Conservation (phyloP, 2,797 vertebrate species). For the Naso thynnoides region DNA sequence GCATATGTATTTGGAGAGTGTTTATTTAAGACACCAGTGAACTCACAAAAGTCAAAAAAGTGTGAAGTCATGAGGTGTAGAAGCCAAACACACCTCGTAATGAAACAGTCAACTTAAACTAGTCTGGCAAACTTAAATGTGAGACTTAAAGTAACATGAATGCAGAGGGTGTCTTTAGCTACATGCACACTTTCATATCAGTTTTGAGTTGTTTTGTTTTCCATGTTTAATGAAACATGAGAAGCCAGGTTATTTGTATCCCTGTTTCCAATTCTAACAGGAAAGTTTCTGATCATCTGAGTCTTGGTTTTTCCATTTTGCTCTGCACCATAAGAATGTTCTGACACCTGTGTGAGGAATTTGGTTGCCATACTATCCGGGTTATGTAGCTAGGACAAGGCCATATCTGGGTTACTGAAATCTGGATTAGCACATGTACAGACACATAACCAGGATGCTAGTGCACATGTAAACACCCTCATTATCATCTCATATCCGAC, state of each 20-base stretch:
- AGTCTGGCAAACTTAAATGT: no score
- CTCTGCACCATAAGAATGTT: neutral
- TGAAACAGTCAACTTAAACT: neutral
- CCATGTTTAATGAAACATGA: no score
- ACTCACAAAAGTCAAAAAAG: neutral
- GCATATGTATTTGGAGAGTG: neutral
- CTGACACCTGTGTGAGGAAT: neutral
- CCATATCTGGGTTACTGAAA: neutral
- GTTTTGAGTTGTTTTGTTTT: neutral
- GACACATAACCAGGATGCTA: neutral
- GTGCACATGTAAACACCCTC: no score
- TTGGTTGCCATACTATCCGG: neutral
- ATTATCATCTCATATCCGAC: no score
- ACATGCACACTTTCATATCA: neutral
- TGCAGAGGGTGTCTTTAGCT: neutral
- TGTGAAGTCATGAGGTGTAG: neutral
- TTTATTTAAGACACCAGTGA: neutral
- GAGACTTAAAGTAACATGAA: no score
- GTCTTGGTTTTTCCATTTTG: neutral
- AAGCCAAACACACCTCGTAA: neutral
- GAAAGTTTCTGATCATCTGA: neutral
- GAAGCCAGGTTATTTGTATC: no score
- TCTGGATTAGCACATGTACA: neutral
- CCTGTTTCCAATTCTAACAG: no score
- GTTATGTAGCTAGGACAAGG: neutral